Percentiles rank a stretch among this genome's conserved stretches.
Evolutionary conservation across 2,113 vertebrate species (phyloP).

Genomic region (Microcebus ravelobensis): DNA sequence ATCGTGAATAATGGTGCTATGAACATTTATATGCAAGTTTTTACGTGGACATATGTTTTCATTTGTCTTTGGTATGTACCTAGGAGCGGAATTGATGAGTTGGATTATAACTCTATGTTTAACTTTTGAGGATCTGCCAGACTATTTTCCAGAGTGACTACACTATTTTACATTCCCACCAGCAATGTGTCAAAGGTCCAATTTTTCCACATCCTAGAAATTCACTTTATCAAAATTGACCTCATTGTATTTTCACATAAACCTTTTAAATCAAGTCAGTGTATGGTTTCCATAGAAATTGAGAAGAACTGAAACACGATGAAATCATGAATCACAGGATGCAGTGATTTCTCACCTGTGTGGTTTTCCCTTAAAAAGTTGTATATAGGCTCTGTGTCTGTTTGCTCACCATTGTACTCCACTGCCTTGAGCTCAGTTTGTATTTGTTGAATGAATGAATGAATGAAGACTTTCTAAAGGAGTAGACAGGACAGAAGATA

Average conservation of each 20-base stretch:
- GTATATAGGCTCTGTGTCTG: background rate
- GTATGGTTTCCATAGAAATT: slow-evolving; percentile 35
- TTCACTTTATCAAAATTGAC: background rate
- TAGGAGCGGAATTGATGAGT: slow-evolving; percentile 24
- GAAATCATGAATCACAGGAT: slow-evolving; percentile 10
- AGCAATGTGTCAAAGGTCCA: background rate
- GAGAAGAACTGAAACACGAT: slow-evolving; percentile 32
- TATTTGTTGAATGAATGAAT: background rate
- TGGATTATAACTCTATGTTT: background rate
- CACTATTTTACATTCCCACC: background rate
- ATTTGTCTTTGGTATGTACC: slow-evolving; percentile 20
- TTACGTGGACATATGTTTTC: slow-evolving; percentile 41
- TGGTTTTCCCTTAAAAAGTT: background rate
- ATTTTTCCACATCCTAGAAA: slow-evolving; percentile 14
- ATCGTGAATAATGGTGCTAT: slow-evolving; percentile 30
- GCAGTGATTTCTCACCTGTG: background rate
- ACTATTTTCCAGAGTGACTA: slow-evolving; percentile 25
- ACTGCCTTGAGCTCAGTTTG: background rate
- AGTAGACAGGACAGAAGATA: background rate
- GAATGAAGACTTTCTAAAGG: slow-evolving; percentile 35
- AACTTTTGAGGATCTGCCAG: slow-evolving; percentile 17
- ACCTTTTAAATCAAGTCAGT: background rate
- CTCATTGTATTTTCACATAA: slow-evolving; percentile 37
- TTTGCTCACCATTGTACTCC: background rate
- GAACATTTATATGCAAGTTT: slow-evolving; percentile 50